Conservation (phyloP, 2,797 vertebrate species). For the Bryconaethiops microstoma region DNA sequence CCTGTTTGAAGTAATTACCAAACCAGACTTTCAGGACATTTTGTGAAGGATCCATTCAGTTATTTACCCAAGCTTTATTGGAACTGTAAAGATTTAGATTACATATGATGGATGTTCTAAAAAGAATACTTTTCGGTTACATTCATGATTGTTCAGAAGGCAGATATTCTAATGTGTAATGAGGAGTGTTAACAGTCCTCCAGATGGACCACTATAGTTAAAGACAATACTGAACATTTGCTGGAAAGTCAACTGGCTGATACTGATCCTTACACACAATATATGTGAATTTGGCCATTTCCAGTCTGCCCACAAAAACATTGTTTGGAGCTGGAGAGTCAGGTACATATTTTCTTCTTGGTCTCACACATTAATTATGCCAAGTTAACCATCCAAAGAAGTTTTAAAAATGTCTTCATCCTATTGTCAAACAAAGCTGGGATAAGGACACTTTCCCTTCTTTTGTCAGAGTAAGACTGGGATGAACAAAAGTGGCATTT, state of each 20-base stretch:
- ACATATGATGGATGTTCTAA: neutral
- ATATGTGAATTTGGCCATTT: neutral
- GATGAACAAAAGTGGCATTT: slow-evolving; percentile 29
- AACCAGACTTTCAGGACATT: neutral
- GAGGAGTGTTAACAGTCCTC: neutral
- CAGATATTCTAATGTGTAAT: neutral
- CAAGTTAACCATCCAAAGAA: neutral
- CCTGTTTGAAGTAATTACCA: neutral
- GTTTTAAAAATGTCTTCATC: neutral
- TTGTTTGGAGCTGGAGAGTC: neutral
- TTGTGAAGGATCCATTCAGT: neutral
- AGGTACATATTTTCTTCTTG: neutral
- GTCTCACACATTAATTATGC: neutral
- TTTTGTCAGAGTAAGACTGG: neutral
- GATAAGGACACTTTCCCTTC: neutral
- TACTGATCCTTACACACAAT: neutral
- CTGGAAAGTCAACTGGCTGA: neutral
- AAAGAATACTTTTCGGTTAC: neutral
- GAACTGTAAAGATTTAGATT: neutral
- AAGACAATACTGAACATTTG: neutral
- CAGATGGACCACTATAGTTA: neutral
- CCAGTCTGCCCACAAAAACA: neutral
- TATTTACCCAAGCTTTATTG: neutral
- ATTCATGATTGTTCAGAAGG: neutral
- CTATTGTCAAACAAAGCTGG: neutral